Evolutionary conservation across 2,113 vertebrate genomes (phyloP).

Genomic region (Camelus bactrianus): DNA sequence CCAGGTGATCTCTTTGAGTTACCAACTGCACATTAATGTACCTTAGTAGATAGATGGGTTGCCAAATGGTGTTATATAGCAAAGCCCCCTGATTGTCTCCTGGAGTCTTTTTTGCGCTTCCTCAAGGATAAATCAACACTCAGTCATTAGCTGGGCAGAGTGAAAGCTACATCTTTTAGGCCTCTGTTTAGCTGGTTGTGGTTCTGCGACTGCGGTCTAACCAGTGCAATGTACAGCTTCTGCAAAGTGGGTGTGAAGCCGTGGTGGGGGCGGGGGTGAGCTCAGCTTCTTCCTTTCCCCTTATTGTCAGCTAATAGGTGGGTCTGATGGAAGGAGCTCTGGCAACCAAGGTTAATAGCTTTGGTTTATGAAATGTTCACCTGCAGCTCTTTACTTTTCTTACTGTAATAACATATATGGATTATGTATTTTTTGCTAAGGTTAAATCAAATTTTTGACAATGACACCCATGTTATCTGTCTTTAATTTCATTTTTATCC

Average conservation of each 20-base stretch:
- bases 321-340: background rate
- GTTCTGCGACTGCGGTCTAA: background rate
- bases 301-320: too few species aligned
- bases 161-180: background rate
- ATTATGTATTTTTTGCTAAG: background rate
- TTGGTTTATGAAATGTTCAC: background rate
- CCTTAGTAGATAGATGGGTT: background rate
- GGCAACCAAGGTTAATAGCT: background rate
- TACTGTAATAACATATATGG: background rate
- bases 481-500: background rate
- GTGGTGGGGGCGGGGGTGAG: rapidly evolving
- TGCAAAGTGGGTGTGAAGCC: rapidly evolving
- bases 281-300: rapidly evolving
- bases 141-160: background rate
- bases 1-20: background rate
- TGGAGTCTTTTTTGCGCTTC: background rate
- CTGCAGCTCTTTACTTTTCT: background rate
- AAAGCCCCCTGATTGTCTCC: background rate
- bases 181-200: background rate
- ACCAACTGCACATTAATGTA: rapidly evolving
- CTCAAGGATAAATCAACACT: background rate
- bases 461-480: background rate
- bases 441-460: background rate
- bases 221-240: background rate
- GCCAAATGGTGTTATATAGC: background rate